Evolutionary conservation across 1,140 invertebrate genomes (phyloP).

Genomic region (Drosophila paulistorum): DNA sequence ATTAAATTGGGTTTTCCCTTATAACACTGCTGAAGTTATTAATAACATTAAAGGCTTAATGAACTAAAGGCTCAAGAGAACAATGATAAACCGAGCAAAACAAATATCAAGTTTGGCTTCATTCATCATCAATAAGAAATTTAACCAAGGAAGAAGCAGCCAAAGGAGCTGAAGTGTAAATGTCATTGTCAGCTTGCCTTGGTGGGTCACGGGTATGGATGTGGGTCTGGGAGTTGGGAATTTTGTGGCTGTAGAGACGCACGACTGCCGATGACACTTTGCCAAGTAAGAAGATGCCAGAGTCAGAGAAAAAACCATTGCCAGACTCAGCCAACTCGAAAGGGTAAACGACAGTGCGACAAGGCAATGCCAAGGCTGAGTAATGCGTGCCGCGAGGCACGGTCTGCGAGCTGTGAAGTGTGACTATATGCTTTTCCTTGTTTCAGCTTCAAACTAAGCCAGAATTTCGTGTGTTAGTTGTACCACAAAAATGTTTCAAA

Average conservation of each 20-base stretch:
- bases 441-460: background rate
- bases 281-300: conserved; percentile 4
- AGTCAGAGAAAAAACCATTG: background rate
- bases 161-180: conserved; percentile 11
- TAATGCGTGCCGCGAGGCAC: background rate
- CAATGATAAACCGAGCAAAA: conserved; percentile 12
- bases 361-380: conserved; percentile 5
- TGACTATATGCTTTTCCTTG: background rate
- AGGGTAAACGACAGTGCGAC: conserved; percentile 8
- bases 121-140: conserved; percentile 11
- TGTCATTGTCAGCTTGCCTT: conserved; percentile 8
- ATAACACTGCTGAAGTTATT: background rate
- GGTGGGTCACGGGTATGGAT: background rate
- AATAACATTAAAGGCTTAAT: conserved; percentile 17
- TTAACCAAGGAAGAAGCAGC: conserved; percentile 7
- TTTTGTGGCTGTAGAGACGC: background rate
- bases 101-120: conserved; percentile 9
- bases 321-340: conserved; percentile 10
- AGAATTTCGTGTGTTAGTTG: background rate
- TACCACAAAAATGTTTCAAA: background rate
- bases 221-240: background rate
- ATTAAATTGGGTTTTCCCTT: background rate
- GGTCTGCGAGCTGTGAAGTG: conserved; percentile 2
- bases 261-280: conserved; percentile 13
- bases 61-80: conserved; percentile 8